phyloP scores from a whole-genome alignment of 2,113 vertebrate species.

The Dolichallabes microphthalmus region DNA sequence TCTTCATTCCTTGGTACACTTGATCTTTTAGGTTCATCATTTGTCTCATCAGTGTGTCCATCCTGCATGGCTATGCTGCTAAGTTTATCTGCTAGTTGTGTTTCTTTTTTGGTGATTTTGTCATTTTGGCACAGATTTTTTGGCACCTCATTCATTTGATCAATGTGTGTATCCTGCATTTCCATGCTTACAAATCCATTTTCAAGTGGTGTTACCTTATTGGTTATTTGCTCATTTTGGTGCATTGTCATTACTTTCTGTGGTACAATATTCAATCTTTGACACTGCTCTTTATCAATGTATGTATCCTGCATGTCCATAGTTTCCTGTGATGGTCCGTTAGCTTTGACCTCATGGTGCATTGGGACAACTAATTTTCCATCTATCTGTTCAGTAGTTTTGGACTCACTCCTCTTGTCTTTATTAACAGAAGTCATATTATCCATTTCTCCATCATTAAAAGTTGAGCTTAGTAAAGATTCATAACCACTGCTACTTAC shows the following conservation, averaged over 20 bases:
- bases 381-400: background rate
- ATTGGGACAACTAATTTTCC: background rate
- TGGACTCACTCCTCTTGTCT: background rate
- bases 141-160: background rate
- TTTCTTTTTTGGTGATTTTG: background rate
- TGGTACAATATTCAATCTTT: background rate
- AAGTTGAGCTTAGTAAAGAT: background rate
- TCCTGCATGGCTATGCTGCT: background rate
- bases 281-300: background rate
- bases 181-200: background rate
- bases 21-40: background rate
- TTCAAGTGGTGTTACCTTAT: background rate
- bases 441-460: background rate
- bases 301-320: background rate
- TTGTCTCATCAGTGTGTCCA: too few relatives aligned
- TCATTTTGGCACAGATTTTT: background rate
- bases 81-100: background rate
- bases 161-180: background rate
- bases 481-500: conserved; percentile 1
- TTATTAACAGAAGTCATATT: background rate
- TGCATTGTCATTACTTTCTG: background rate
- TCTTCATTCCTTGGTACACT: background rate
- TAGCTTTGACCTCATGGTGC: background rate
- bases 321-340: conserved; percentile 1
- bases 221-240: background rate